Evolutionary conservation across 2,888 invertebrate genomes (phyloP).

Genomic region (Agrenia bidenticulata): DNA sequence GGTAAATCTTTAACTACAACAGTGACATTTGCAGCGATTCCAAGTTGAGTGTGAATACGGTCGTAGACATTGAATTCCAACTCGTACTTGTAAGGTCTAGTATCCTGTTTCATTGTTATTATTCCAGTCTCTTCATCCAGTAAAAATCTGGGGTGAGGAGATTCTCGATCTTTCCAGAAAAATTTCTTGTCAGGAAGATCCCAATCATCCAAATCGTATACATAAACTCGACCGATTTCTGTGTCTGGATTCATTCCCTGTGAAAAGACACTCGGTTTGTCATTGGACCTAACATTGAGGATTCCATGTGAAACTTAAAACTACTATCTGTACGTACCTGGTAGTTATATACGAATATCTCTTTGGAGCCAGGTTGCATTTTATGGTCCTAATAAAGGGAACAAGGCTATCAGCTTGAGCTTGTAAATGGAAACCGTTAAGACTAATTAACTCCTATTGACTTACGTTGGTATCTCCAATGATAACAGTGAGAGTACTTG

Average conservation of each 20-base stretch:
- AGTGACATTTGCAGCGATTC: conserved; percentile 94
- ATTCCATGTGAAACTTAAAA: not conserved
- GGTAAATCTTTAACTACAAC: conserved; percentile 92
- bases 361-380: conserved; percentile 95
- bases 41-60: conserved; percentile 89
- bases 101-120: conserved; percentile 92
- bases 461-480: conserved; percentile 77
- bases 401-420: too few species aligned
- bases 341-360: conserved; percentile 96
- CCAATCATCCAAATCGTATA: conserved; percentile 98
- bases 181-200: conserved; percentile 96
- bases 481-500: conserved; percentile 91
- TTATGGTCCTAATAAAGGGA: conserved; percentile 90
- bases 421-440: too few species aligned
- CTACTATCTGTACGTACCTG: too few species aligned
- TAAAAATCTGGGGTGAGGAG: conserved; percentile 83
- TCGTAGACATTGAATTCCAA: conserved; percentile 77
- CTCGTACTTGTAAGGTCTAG: conserved; percentile 72
- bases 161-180: conserved; percentile 85
- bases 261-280: too few species aligned
- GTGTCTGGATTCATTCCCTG: conserved; percentile 86
- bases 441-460: too few species aligned
- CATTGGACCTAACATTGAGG: too few species aligned
- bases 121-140: conserved; percentile 89
- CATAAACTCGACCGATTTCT: conserved; percentile 92